Conservation (phyloP, 2,113 vertebrate species). For the Falco punctatus region DNA sequence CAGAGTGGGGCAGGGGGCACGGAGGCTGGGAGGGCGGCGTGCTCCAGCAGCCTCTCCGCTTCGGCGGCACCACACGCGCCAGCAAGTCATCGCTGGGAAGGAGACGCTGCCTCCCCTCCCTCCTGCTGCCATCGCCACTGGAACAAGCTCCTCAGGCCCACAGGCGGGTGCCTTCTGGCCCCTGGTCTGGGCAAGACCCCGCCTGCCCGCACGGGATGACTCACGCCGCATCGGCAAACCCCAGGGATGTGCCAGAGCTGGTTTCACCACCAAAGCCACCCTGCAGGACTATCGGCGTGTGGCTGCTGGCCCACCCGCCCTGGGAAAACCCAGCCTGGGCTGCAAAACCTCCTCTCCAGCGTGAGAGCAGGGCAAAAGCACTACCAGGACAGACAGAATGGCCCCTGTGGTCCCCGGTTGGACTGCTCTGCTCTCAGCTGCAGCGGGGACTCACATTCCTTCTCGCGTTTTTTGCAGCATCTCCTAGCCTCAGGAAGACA, state of each 20-base stretch:
- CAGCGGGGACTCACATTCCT: neutral
- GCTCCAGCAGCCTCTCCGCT: neutral
- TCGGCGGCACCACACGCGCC: rapidly evolving
- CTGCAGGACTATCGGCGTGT: rapidly evolving
- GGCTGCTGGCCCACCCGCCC: neutral
- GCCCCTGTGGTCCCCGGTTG: neutral
- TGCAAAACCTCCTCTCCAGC: neutral
- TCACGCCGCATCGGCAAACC: rapidly evolving
- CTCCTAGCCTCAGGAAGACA: neutral
- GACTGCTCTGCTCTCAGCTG: neutral
- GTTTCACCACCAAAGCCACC: neutral
- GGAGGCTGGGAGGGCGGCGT: neutral
- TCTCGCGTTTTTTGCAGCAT: neutral
- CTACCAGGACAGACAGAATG: neutral
- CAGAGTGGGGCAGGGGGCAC: rapidly evolving
- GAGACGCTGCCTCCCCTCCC: neutral
- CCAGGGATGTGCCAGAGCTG: neutral
- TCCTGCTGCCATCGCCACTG: neutral
- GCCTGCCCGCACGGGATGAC: neutral
- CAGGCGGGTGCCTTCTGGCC: neutral
- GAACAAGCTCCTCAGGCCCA: neutral
- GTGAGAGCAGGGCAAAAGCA: neutral
- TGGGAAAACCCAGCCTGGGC: neutral
- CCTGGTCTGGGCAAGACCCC: neutral
- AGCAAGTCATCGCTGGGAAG: neutral